phyloP scores from a whole-genome alignment of 2,797 vertebrate genomes.

The Cottoperca gobio region DNA sequence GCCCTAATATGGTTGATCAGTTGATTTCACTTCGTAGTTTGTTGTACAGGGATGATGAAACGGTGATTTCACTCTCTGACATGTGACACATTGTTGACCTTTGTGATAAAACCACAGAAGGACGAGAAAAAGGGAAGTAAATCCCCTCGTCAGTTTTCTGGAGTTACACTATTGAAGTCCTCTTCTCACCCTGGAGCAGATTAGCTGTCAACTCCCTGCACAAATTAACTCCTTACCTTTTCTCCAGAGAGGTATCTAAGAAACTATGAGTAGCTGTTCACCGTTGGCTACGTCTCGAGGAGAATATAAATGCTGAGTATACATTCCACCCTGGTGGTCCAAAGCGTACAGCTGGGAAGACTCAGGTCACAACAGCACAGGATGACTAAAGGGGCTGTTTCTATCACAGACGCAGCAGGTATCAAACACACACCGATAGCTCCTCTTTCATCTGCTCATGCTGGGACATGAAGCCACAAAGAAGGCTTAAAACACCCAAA shows the following conservation, averaged over 20 bases:
- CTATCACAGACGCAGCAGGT: conserved; percentile 35
- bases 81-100: neutral
- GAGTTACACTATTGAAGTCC: neutral
- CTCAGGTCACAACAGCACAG: conserved; percentile 40
- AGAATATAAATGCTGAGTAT: conserved; percentile 24
- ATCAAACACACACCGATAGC: conserved; percentile 40
- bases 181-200: conserved; percentile 2
- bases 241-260: conserved; percentile 2
- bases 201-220: conserved; percentile 7
- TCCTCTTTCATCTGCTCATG: conserved; percentile 26
- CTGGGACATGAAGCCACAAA: conserved; percentile 24
- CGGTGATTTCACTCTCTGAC: neutral
- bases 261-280: conserved; percentile 10
- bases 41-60: neutral
- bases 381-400: conserved; percentile 17
- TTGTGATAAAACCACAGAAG: neutral
- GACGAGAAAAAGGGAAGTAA: neutral
- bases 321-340: conserved; percentile 47
- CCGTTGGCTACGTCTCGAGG: neutral
- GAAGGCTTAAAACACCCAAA: conserved; percentile 3
- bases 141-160: neutral
- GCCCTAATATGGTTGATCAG: neutral
- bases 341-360: conserved; percentile 49
- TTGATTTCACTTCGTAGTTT: neutral
- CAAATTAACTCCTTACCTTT: conserved; percentile 14